Conservation (phyloP, 1,140 invertebrate genomes). For the Nebria ingens region DNA sequence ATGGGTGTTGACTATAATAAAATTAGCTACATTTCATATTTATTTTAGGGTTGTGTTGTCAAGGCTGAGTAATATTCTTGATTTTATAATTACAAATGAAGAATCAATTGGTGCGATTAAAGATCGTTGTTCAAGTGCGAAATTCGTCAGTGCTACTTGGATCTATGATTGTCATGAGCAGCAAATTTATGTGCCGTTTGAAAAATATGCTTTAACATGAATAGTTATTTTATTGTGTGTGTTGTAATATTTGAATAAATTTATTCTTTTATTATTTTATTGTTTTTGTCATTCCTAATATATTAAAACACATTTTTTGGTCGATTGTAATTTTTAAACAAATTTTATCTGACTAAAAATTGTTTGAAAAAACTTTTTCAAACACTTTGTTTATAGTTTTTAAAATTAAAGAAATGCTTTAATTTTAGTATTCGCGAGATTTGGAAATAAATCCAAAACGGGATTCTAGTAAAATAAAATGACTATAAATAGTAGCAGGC, state of each 20-base stretch:
- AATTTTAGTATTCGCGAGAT: too few species aligned
- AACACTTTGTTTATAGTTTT: too few species aligned
- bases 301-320: too few species aligned
- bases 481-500: too few species aligned
- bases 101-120: constrained; percentile 18
- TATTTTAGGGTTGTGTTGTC: constrained; percentile 12
- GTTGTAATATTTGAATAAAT: background rate
- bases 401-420: too few species aligned
- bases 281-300: background rate
- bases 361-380: too few species aligned
- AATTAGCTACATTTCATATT: background rate
- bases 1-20: too few species aligned
- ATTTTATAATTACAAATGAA: constrained; percentile 22
- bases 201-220: constrained; percentile 20
- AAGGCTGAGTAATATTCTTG: constrained; percentile 16
- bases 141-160: constrained; percentile 24
- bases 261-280: background rate
- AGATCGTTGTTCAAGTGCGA: constrained; percentile 15
- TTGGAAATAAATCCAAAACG: too few species aligned
- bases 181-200: constrained; percentile 19
- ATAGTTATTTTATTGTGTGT: background rate
- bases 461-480: too few species aligned
- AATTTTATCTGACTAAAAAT: too few species aligned
- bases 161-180: constrained; percentile 27
- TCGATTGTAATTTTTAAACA: too few species aligned